Evolutionary conservation across 2,888 invertebrate species (phyloP).

Genomic region (Eugnorisma glareosa): DNA sequence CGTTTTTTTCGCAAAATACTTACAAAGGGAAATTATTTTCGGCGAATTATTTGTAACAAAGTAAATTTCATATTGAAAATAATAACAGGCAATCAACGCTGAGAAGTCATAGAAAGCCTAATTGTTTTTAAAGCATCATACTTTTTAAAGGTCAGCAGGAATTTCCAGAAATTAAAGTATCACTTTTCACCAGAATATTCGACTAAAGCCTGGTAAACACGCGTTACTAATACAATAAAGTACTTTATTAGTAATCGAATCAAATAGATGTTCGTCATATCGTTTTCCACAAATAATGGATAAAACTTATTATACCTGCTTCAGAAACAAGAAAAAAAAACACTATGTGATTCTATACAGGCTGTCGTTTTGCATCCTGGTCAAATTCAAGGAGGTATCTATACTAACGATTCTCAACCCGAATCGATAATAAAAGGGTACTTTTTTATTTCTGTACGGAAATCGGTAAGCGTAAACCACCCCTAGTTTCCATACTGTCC

Average conservation of each 20-base stretch:
- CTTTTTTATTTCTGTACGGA: too few relatives aligned
- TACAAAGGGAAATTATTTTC: not conserved
- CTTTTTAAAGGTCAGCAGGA: not conserved
- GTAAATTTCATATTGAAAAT: not conserved
- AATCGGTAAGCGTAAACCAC: too few relatives aligned
- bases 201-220: not conserved
- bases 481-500: too few relatives aligned
- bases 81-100: not conserved
- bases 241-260: not conserved
- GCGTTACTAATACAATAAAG: not conserved
- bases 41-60: not conserved
- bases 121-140: not conserved
- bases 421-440: too few relatives aligned
- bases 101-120: conserved; percentile 1
- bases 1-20: not conserved
- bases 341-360: too few relatives aligned
- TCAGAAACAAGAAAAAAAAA: not conserved
- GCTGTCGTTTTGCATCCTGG: too few relatives aligned
- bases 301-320: not conserved
- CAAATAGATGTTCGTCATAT: not conserved
- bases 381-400: too few relatives aligned
- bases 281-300: not conserved
- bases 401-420: too few relatives aligned
- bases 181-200: not conserved
- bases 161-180: not conserved